phyloP scores from a whole-genome alignment of 1,140 invertebrate species.

The Saxidomus purpurata region DNA sequence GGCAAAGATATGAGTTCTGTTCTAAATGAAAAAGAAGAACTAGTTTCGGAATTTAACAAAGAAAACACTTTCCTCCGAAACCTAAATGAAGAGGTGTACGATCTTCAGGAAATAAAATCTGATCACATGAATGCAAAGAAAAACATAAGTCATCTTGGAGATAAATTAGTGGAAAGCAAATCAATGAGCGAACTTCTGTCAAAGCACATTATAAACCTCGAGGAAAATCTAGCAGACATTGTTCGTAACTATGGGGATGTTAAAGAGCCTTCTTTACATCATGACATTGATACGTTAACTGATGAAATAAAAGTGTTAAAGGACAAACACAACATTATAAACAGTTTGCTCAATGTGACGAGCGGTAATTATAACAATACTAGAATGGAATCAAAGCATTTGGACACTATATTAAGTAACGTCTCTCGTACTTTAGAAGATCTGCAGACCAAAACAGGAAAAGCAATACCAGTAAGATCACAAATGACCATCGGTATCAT shows the following conservation, averaged over 20 bases:
- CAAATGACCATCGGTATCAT: neutral
- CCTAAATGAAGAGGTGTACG: neutral
- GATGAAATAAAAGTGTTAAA: neutral
- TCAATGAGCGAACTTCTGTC: neutral
- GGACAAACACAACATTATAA: neutral
- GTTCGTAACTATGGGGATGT: neutral
- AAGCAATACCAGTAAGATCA: neutral
- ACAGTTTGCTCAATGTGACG: neutral
- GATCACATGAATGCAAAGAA: neutral
- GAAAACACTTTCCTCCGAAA: neutral
- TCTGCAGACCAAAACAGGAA: neutral
- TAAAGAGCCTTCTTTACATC: neutral
- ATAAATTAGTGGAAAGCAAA: neutral
- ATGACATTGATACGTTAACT: neutral
- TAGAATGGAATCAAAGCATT: neutral
- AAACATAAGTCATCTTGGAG: neutral
- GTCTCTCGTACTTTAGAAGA: neutral
- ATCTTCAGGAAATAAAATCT: neutral
- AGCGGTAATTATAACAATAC: neutral
- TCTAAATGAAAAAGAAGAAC: neutral
- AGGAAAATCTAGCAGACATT: neutral
- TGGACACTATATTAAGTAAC: neutral
- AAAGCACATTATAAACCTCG: neutral
- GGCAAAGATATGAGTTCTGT: neutral
- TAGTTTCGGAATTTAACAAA: neutral